Evolutionary conservation across 1,140 invertebrate species (phyloP).

Genomic region (Drosophila kepulauana): DNA sequence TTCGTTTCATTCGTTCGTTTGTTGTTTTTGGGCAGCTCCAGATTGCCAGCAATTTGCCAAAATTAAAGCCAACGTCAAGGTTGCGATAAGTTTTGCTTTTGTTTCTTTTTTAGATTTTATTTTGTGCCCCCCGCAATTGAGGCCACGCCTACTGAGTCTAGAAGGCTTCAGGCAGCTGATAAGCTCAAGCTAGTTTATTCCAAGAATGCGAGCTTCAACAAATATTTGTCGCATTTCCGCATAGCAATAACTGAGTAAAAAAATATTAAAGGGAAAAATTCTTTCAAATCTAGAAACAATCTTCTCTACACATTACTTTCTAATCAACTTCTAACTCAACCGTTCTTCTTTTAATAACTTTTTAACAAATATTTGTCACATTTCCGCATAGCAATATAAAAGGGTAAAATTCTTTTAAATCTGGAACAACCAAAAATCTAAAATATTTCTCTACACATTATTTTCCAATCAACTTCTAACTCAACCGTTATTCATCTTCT

Average conservation of each 20-base stretch:
- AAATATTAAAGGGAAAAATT: too few species aligned
- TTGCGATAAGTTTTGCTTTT: slow-evolving; percentile 49
- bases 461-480: neutral
- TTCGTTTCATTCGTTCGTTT: slow-evolving; percentile 23
- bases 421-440: too few species aligned
- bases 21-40: slow-evolving; percentile 50
- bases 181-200: slow-evolving; percentile 1
- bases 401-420: too few species aligned
- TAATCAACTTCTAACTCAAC: neutral
- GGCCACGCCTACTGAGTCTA: slow-evolving; percentile 26
- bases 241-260: neutral
- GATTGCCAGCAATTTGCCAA: slow-evolving; percentile 72
- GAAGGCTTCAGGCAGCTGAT: neutral
- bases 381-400: too few species aligned
- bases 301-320: too few species aligned
- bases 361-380: too few species aligned
- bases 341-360: neutral
- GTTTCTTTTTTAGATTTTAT: slow-evolving; percentile 10
- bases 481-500: slow-evolving; percentile 4
- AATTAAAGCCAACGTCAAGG: slow-evolving; percentile 70
- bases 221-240: slow-evolving; percentile 1
- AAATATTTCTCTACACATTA: neutral
- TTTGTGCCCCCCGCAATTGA: slow-evolving; percentile 27
- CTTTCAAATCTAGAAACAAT: too few species aligned
- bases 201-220: neutral